Evolutionary conservation across 2,113 vertebrate species (phyloP), one percentile per base, ranked within the genome.

Genomic region (Pontoporia blainvillei): DNA sequence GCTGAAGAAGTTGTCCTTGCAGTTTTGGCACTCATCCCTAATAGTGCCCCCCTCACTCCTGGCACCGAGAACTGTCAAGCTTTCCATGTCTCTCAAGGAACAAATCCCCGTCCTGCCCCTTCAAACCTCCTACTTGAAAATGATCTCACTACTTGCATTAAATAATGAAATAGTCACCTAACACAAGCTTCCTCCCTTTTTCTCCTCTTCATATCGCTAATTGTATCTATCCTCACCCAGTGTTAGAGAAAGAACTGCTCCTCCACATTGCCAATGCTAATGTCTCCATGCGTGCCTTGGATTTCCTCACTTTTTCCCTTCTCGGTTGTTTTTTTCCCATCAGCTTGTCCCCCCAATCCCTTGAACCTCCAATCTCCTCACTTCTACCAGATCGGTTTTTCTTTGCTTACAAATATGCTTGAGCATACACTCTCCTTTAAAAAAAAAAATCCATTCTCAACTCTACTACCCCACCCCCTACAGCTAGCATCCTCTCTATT

Each of bases 401-500:
- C 25, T 85, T 36, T 86, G 62, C 29, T 95, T 84, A 88, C 46
- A 72, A 72, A 85, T 46, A 46, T 52, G 18, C 15, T 64, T 81
- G 5, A 92, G 21, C 11, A 54, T 17, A 75, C 14, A 4, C 7
- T 67, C 72, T 89, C 75, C 20, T 89, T 59, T 20, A 81, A 71
- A 76, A 91, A 76, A 91, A 88, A 59, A 67, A 75, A 46, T 29
- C 67, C 18, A 34, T 84, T 87, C 64, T 85, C 44, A 44, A n/a
- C 23, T 7, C 41, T 54, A 4, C 54, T 89, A 31, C 29, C 31
- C n/a, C 12, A 14, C 11, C 69, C 86, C 46, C 64, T 21, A 21
- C 54, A 88, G 41, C 75, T 72, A 72, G 84, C 29, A 88, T 94
- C 67, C 72, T 97, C 84, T 89, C 59, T 95, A 52, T 61, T 94